Base-by-base conservation (phyloP, 2,888 invertebrate genomes). In the Arctia plantaginis region DNA sequence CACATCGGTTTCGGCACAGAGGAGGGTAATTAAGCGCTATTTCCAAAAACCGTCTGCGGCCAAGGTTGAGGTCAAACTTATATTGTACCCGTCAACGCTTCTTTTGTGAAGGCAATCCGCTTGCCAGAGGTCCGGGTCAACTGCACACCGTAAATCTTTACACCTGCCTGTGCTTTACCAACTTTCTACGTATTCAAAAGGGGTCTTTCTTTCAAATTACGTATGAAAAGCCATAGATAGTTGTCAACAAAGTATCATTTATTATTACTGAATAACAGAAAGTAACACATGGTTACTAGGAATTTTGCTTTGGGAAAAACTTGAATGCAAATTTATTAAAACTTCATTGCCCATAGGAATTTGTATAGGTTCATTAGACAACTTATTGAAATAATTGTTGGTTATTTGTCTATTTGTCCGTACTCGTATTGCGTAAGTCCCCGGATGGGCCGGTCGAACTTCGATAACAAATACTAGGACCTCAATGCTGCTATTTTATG, bases 31-130 rank as follows among this genome's bases (percentile, higher is more conserved):
- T 86, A 83, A 81, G 77, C 39, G 73, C 75, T 80, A 82, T 82
- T 78, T 80, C 79, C 80, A 74, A 73, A 77, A 78, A 80, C 77
- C 71, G 80, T 85, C 80, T 76, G 77, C 80, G 73, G 59, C 66
- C 86, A 84, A 84, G 84, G 85, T 84, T 85, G 84, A 90, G 91
- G 91, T 91, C 92, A 91, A 84, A 80, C 83, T 83, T 86, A 87
- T 82, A 88, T 83, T 86, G 87, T 82, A 88, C 47, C 86, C 89
- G 91, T 93, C 94, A 89, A 88, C 92, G 87, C 90, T 87, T 89
- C 89, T 89, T 91, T 92, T 93, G 91, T 92, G 82, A 81, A 85
- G 85, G 85, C 87, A 87, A 90, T 88, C 90, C 86, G 89, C 87
- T 85, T 77, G 85, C 74, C 80, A 80, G 85, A 89, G 91, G 92